Evolutionary conservation across 2,888 invertebrate species (phyloP).

Genomic region (Crossocerus cetratus): DNA sequence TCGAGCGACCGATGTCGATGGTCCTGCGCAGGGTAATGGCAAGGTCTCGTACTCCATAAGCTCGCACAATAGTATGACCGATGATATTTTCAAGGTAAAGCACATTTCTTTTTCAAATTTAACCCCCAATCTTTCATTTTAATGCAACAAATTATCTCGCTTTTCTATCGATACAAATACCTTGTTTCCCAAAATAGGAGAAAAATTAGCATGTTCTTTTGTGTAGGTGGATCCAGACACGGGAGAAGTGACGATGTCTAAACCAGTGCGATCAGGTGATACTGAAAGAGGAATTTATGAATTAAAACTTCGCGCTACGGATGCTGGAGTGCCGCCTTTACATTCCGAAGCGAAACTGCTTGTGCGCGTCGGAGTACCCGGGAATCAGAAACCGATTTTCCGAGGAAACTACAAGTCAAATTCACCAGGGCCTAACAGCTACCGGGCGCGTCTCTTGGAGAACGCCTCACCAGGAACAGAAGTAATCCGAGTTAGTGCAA

Average conservation of each 20-base stretch:
- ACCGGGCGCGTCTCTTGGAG: slow-evolving; percentile 85
- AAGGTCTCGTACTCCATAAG: slow-evolving; percentile 82
- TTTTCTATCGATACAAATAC: no score
- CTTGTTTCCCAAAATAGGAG: not conserved
- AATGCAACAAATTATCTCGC: not conserved
- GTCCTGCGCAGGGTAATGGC: slow-evolving; percentile 85
- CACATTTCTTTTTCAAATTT: not conserved
- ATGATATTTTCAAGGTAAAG: slow-evolving; percentile 76
- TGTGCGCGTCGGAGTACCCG: slow-evolving; percentile 88
- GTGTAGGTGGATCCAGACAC: slow-evolving; percentile 81
- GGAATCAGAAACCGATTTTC: slow-evolving; percentile 89
- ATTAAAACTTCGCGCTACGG: slow-evolving; percentile 83
- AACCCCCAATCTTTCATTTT: not conserved
- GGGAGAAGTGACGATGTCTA: slow-evolving; percentile 84
- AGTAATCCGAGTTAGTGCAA: slow-evolving; percentile 85
- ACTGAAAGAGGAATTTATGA: slow-evolving; percentile 87
- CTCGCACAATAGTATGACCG: slow-evolving; percentile 83
- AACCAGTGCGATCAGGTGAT: slow-evolving; percentile 84
- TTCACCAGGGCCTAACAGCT: slow-evolving; percentile 83
- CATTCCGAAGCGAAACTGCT: slow-evolving; percentile 83
- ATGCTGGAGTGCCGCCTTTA: slow-evolving; percentile 84
- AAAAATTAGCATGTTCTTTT: not conserved
- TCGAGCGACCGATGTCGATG: slow-evolving; percentile 87
- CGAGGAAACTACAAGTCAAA: slow-evolving; percentile 83
- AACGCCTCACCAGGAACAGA: slow-evolving; percentile 84